phyloP scores from a whole-genome alignment of 2,888 invertebrate genomes.

The Meandrusa payeni region DNA sequence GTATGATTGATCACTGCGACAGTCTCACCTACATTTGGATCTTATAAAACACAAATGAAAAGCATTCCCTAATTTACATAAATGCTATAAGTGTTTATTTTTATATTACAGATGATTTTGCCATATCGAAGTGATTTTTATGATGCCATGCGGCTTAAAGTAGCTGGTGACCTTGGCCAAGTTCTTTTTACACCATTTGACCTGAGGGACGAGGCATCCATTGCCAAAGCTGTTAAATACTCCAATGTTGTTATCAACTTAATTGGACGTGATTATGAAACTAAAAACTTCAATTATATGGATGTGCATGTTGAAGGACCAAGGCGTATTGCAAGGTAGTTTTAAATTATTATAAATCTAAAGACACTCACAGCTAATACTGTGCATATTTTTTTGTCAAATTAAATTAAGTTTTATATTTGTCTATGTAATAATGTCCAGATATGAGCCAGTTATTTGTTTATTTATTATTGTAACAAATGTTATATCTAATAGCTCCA shows the following conservation, averaged over 20 bases:
- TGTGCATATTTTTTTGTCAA: too few relatives aligned
- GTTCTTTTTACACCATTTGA: constrained; percentile 93
- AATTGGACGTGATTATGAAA: constrained; percentile 95
- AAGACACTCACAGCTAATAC: too few relatives aligned
- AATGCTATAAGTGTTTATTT: not conserved
- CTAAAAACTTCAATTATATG: constrained; percentile 91
- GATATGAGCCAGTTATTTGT: too few relatives aligned
- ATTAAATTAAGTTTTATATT: too few relatives aligned
- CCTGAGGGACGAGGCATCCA: constrained; percentile 91
- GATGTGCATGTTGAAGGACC: constrained; percentile 95
- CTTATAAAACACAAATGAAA: too few relatives aligned
- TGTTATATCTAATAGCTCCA: too few relatives aligned
- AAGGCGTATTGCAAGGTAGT: constrained; percentile 87
- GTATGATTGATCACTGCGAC: too few relatives aligned
- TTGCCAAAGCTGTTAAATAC: constrained; percentile 92
- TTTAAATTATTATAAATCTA: too few relatives aligned
- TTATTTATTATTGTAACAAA: too few relatives aligned
- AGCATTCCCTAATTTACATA: too few relatives aligned
- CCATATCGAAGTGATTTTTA: constrained; percentile 95
- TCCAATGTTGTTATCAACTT: constrained; percentile 98
- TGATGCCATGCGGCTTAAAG: constrained; percentile 87
- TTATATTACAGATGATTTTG: constrained; percentile 88
- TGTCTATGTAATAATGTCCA: too few relatives aligned
- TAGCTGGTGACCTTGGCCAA: constrained; percentile 97
- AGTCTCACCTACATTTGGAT: too few relatives aligned